Percentiles rank a stretch among this genome's conserved stretches.
Conservation (phyloP, 1,140 invertebrate species). For the Habropoda laboriosa region DNA sequence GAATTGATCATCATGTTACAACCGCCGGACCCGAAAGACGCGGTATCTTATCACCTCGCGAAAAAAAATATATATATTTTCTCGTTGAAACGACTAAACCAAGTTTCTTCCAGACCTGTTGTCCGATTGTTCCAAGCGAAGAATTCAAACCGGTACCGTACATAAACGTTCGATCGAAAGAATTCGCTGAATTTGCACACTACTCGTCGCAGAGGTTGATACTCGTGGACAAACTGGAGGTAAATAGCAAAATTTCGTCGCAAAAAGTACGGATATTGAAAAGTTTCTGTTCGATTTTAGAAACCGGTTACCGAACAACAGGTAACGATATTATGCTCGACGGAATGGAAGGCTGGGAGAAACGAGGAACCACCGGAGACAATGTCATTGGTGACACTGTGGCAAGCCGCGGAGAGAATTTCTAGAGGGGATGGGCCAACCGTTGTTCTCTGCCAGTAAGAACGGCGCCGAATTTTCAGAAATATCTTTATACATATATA, state of each 20-base stretch:
- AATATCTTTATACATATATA: not conserved
- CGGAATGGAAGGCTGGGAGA: conserved; percentile 59
- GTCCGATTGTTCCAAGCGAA: conserved; percentile 49
- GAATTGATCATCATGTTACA: conserved; percentile 85
- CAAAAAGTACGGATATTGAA: too few species aligned
- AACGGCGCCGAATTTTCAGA: not conserved
- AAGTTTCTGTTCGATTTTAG: conserved; percentile 29
- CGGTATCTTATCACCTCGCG: conserved; percentile 11
- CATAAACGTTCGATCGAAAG: conserved; percentile 52
- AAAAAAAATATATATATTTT: not conserved
- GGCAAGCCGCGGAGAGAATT: conserved; percentile 65
- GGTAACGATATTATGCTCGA: conserved; percentile 61
- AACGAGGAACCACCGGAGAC: conserved; percentile 54
- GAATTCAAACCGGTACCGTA: conserved; percentile 65
- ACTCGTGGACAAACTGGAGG: conserved; percentile 57
- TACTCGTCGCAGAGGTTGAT: conserved; percentile 52
- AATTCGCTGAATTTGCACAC: conserved; percentile 34
- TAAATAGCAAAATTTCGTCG: not conserved
- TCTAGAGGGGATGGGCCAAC: conserved; percentile 55
- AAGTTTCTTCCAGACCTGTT: conserved; percentile 58
- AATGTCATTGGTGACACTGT: conserved; percentile 57
- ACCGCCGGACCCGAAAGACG: conserved; percentile 58
- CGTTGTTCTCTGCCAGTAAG: conserved; percentile 66
- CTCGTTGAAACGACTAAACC: not conserved
- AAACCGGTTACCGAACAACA: conserved; percentile 45